Percentiles rank a stretch among this genome's conserved stretches.
phyloP scores from a whole-genome alignment of 35 echinoderm and acorn worm species.

The Apostichopus parvimensis region DNA sequence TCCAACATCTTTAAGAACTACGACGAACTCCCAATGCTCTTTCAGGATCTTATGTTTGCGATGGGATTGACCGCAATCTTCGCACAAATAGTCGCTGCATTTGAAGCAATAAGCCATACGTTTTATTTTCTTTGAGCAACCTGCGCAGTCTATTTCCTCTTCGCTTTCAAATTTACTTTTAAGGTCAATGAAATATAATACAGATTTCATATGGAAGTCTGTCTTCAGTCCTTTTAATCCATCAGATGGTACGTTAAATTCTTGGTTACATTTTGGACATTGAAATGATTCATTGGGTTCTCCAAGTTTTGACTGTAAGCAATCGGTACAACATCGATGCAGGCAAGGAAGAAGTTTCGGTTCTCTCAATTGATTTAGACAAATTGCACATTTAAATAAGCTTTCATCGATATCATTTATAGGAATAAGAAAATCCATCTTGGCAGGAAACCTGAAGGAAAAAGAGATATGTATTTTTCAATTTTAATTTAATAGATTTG shows the following conservation, averaged over 20 bases:
- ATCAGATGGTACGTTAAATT: background rate
- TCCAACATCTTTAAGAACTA: background rate
- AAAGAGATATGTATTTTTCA: background rate
- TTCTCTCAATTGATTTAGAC: slow-evolving; percentile 23
- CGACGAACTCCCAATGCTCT: background rate
- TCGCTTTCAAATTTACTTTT: background rate
- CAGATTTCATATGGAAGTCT: background rate
- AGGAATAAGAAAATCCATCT: slow-evolving; percentile 1
- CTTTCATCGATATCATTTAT: slow-evolving; percentile 24
- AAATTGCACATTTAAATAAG: slow-evolving; percentile 35
- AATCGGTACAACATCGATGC: slow-evolving; percentile 19
- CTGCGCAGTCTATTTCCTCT: background rate
- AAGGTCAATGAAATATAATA: background rate
- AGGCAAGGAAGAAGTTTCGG: slow-evolving; percentile 33
- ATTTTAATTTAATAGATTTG: too few relatives aligned
- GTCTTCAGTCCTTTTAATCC: background rate
- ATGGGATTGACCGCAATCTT: background rate
- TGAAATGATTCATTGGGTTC: background rate
- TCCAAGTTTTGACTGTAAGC: background rate
- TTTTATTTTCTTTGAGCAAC: background rate
- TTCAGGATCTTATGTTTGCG: background rate
- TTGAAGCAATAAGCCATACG: slow-evolving; percentile 26
- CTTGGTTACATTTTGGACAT: background rate
- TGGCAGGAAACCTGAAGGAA: background rate
- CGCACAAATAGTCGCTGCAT: slow-evolving; percentile 3